phyloP scores from a whole-genome alignment of 2,888 invertebrate genomes.

The Amphimallon solstitiale region DNA sequence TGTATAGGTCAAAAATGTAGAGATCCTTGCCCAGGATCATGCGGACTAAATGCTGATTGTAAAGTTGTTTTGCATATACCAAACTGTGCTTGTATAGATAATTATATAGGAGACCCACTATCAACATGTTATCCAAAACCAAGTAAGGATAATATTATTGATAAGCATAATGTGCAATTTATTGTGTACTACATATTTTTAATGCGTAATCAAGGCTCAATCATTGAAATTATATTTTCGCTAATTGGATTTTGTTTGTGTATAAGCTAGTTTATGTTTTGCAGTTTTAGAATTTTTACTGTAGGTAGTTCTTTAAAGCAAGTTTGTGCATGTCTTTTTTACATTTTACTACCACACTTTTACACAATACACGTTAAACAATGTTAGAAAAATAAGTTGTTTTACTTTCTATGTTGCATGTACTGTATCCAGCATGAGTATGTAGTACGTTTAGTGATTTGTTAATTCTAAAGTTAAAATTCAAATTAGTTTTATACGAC shows the following conservation, averaged over 20 bases:
- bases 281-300: too few species aligned
- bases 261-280: too few species aligned
- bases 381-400: not conserved
- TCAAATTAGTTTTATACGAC: constrained; percentile 6
- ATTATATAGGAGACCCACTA: constrained; percentile 76
- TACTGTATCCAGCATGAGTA: constrained; percentile 1
- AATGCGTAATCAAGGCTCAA: too few species aligned
- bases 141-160: constrained; percentile 72
- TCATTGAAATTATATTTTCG: too few species aligned
- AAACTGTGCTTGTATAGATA: constrained; percentile 76
- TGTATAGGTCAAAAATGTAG: constrained; percentile 78
- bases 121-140: constrained; percentile 66
- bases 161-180: too few species aligned
- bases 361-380: not conserved
- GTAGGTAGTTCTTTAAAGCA: too few species aligned
- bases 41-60: constrained; percentile 77
- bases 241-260: too few species aligned
- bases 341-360: not conserved
- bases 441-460: not conserved
- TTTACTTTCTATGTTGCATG: not conserved
- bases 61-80: constrained; percentile 80
- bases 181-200: too few species aligned
- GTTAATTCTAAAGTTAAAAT: too few species aligned
- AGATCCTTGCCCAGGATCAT: constrained; percentile 80
- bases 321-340: not conserved